A percentile compares a stretch with the other conserved stretches of the same genome.
Conservation (phyloP, 2,113 vertebrate species). For the Trachemys scripta region DNA sequence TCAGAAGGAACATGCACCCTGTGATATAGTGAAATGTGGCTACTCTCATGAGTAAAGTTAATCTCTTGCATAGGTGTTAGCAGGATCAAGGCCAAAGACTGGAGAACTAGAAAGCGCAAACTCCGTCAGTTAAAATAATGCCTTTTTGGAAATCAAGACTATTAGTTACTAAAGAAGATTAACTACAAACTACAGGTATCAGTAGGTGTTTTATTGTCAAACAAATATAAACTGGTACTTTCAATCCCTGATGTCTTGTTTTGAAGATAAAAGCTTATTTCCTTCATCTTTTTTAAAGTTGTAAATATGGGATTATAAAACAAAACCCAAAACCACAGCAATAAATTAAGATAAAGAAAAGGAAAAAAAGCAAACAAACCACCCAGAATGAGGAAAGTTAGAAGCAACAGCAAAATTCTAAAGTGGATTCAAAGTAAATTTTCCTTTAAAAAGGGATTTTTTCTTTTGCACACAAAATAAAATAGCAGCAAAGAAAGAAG, state of each 20-base stretch:
- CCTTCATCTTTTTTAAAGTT: conserved; percentile 57
- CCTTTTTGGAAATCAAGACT: conserved; percentile 21
- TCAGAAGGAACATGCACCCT: neutral
- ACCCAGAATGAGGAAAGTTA: conserved; percentile 47
- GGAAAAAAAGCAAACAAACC: neutral
- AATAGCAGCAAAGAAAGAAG: conserved; percentile 80
- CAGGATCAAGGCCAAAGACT: conserved; percentile 40
- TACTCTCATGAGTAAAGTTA: conserved; percentile 4
- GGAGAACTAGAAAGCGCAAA: neutral
- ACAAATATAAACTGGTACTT: conserved; percentile 67
- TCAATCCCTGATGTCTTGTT: conserved; percentile 63
- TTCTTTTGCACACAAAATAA: conserved; percentile 66
- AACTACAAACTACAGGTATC: conserved; percentile 31
- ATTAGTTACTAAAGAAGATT: conserved; percentile 42
- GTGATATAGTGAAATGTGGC: neutral
- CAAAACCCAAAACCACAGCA: conserved; percentile 42
- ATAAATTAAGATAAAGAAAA: conserved; percentile 80
- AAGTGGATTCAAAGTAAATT: conserved; percentile 65
- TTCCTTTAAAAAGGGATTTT: conserved; percentile 52
- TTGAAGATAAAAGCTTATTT: conserved; percentile 77
- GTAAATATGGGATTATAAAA: conserved; percentile 55
- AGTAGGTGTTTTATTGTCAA: conserved; percentile 80
- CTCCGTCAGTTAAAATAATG: neutral
- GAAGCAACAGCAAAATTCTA: conserved; percentile 63
- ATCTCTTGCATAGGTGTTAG: conserved; percentile 23